Percentiles rank a stretch among this genome's conserved stretches.
Conservation (phyloP, 2,113 vertebrate genomes). For the Zapus hudsonius region DNA sequence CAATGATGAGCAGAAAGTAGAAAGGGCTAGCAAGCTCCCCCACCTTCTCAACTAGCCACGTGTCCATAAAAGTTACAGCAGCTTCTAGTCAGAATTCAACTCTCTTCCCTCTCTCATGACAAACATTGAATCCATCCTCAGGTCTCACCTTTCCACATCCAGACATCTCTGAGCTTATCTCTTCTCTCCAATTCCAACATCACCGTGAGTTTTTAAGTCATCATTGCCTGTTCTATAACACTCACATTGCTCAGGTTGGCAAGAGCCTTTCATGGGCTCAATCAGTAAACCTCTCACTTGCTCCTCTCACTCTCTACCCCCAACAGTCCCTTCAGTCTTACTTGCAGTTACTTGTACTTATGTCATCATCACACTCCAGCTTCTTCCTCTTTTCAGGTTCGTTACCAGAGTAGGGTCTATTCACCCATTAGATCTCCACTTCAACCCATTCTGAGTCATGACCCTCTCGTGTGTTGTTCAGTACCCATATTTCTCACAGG, state of each 20-base stretch:
- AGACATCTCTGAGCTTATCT: not conserved
- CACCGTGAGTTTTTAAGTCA: not conserved
- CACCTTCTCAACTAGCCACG: not conserved
- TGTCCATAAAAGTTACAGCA: not conserved
- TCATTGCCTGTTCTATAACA: not conserved
- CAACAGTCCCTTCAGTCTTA: not conserved
- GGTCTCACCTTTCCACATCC: not conserved
- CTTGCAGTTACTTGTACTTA: not conserved
- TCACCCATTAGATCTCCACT: not conserved
- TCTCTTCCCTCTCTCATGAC: not conserved
- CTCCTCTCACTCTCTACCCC: not conserved
- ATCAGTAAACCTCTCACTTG: not conserved
- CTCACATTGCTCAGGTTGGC: not conserved
- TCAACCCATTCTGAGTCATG: not conserved
- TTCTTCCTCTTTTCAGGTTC: not conserved
- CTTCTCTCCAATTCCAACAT: not conserved
- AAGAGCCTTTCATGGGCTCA: not conserved
- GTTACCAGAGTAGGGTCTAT: not conserved
- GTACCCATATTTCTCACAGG: not conserved
- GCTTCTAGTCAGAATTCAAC: not conserved
- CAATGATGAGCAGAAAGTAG: not conserved
- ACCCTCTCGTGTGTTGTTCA: not conserved
- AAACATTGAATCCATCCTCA: not conserved
- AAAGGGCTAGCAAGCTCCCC: not conserved
- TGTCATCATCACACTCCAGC: not conserved